A percentile compares a stretch with the other conserved stretches of the same genome.
Conservation (phyloP, 2,888 invertebrate genomes). For the Ethmia dodecea region DNA sequence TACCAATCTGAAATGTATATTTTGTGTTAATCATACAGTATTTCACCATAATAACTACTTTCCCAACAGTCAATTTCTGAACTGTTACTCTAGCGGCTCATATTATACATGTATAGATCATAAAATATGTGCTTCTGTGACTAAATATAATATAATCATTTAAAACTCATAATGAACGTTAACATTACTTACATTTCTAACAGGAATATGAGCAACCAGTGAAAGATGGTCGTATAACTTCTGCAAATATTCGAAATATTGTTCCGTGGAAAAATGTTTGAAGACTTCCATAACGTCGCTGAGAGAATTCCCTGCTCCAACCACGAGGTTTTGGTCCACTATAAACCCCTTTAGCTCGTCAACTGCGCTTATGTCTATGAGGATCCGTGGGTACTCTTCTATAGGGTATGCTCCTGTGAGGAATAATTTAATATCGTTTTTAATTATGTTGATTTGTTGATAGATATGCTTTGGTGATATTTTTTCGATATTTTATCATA, state of each 20-base stretch:
- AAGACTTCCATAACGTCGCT: constrained; percentile 74
- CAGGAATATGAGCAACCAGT: constrained; percentile 84
- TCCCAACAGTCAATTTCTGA: no score
- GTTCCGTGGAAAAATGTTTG: constrained; percentile 39
- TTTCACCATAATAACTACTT: no score
- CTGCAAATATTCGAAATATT: constrained; percentile 75
- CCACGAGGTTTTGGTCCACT: constrained; percentile 57
- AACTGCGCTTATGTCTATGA: constrained; percentile 81
- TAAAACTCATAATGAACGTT: no score
- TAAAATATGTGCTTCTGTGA: no score
- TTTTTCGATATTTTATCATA: no score
- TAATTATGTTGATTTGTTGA: no score
- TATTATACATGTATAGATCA: no score
- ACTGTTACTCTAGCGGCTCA: no score
- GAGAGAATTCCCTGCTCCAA: constrained; percentile 81
- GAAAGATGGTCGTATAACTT: constrained; percentile 81
- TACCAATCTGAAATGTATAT: constrained; percentile 80
- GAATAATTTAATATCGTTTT: constrained; percentile 5
- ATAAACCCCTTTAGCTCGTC: constrained; percentile 68
- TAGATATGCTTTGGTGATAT: no score
- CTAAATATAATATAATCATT: no score
- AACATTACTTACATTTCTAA: constrained; percentile 85
- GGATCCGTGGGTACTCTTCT: constrained; percentile 57
- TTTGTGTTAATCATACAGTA: no score
- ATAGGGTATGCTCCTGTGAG: constrained; percentile 62